Base-by-base conservation (phyloP, 2,888 invertebrate genomes). In the Mycalesis mineus region DNA sequence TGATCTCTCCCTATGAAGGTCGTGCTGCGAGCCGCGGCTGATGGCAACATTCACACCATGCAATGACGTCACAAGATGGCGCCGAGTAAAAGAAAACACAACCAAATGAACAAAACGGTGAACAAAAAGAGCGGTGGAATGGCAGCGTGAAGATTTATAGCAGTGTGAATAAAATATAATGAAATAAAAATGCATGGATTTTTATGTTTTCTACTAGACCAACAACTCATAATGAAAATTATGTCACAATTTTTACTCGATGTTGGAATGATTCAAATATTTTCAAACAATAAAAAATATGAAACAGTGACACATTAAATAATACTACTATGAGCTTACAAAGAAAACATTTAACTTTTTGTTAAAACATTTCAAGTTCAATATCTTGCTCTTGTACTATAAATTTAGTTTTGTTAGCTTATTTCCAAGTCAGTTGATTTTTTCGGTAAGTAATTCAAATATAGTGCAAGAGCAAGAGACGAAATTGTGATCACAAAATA, bases 11-110 rank as follows among this genome's bases (percentile, higher is more conserved):
- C 93, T 90, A 77, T 88, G 79, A 70, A 94, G 91, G 82, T 94
- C 94, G 90, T 94, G 94, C 88, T 93, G 94, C 66, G 94, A 94
- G 73, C 94, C 94, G 78, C 94, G 93, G 75, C 94, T 94, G 82
- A 63, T 74, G 61, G 63, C 57, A 64, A 71, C 73, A 65, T 72
- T 55, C 68, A 80, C 77, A 81, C 78, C 85, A 84, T 88, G 87
- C 88, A 82, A 80, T 81, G 81, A 87, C 86, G 81, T 80, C 85
- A 87, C 80, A 84, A 81, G 68, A 80, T 78, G 81, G 78, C 77
- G 71, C 63, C 68, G 77, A 57, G 66, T 64, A 65, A 63, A 57
- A 63, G 56, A 63, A 52, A 52, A 51, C 28, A 52, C 50, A 52
- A 52, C 33, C 58, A 68, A 60, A 65, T 64, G 57, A 65, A 65